Conservation (phyloP, 2,797 vertebrate genomes). For the Urosaurus nigricauda region DNA sequence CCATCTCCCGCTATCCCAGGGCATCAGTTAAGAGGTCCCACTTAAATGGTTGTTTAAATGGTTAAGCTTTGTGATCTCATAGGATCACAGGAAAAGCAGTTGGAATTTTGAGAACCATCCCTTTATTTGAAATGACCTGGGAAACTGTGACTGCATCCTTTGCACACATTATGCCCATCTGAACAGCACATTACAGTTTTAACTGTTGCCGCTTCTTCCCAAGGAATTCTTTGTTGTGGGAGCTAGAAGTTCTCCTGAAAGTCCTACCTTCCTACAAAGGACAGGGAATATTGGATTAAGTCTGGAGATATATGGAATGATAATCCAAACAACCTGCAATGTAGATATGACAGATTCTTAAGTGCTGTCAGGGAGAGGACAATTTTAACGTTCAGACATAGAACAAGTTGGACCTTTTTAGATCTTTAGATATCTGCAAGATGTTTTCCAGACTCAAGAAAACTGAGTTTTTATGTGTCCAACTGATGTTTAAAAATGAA, state of each 20-base stretch:
- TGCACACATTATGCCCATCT: background rate
- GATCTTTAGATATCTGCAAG: no score
- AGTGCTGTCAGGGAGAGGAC: background rate
- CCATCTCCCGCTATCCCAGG: background rate
- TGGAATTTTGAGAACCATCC: background rate
- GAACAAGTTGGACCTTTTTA: no score
- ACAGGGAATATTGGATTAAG: background rate
- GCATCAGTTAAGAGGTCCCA: background rate
- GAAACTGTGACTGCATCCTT: no score
- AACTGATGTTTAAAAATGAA: no score
- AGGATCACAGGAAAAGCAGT: background rate
- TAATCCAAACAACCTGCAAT: background rate
- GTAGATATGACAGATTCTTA: no score
- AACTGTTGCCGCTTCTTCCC: background rate
- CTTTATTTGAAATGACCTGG: background rate
- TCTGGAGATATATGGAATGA: background rate
- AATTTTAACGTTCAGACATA: background rate
- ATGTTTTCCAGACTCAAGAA: no score
- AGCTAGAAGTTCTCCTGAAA: background rate
- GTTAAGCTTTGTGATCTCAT: background rate
- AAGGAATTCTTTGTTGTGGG: background rate
- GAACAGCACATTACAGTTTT: background rate
- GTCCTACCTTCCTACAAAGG: background rate
- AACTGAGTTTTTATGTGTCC: no score
- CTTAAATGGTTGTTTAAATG: background rate